Conservation (phyloP, 2,113 vertebrate genomes). For the Camelus bactrianus region DNA sequence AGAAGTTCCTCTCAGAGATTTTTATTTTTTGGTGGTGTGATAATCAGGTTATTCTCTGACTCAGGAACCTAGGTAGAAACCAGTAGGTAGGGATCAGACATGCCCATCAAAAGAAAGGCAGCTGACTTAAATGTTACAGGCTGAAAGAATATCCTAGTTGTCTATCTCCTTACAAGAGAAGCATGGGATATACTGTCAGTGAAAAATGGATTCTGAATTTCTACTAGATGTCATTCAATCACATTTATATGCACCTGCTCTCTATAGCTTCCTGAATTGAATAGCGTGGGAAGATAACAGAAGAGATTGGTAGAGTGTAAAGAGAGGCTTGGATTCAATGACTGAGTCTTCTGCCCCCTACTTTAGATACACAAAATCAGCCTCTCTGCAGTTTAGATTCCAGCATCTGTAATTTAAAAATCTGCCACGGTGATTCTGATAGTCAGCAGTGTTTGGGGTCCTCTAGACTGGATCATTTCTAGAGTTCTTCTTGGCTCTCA, state of each 20-base stretch:
- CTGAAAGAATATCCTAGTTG: constrained; percentile 15
- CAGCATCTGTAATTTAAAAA: constrained; percentile 35
- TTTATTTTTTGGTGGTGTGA: neutral
- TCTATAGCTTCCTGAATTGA: constrained; percentile 25
- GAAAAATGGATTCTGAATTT: constrained; percentile 45
- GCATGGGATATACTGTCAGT: neutral
- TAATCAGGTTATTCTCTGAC: neutral
- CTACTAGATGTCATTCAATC: constrained; percentile 17
- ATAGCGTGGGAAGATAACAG: neutral
- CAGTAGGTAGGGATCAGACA: neutral
- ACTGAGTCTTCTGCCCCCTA: neutral
- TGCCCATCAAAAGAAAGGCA: constrained; percentile 19
- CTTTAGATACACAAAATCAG: neutral
- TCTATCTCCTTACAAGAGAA: neutral
- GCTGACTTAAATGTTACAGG: constrained; percentile 4
- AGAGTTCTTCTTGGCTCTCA: neutral
- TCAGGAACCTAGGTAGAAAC: neutral
- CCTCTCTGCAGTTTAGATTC: constrained; percentile 25
- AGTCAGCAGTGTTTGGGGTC: neutral
- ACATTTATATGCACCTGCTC: neutral
- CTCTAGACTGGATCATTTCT: constrained; percentile 11
- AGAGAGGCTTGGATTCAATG: neutral
- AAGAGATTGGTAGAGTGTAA: neutral
- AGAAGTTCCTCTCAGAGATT: neutral
- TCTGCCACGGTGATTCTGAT: neutral